Evolutionary conservation across 2,113 vertebrate genomes (phyloP).

Genomic region (Spermophilus dauricus): DNA sequence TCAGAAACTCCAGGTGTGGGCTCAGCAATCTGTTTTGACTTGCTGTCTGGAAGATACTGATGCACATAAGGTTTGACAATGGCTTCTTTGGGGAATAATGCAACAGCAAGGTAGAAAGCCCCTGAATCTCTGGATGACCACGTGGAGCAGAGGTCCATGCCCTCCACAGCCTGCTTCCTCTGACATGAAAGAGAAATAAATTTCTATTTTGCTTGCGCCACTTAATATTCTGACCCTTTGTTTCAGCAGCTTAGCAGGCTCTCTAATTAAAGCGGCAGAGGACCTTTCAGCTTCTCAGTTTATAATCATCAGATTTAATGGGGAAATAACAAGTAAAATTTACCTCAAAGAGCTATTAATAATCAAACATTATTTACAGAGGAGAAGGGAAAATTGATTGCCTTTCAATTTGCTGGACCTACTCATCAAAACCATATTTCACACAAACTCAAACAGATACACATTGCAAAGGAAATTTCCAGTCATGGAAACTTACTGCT

Average conservation of each 20-base stretch:
- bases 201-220: not conserved
- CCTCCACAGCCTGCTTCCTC: not conserved
- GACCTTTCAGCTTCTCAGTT: constrained; percentile 24
- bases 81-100: not conserved
- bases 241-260: not conserved
- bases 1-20: not conserved
- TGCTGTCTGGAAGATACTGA: not conserved
- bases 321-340: constrained; percentile 32
- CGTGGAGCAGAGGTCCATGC: not conserved
- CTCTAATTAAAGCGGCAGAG: not conserved
- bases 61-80: not conserved
- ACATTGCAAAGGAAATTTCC: not conserved
- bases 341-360: constrained; percentile 30
- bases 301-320: constrained; percentile 11
- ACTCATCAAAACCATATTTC: not conserved
- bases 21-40: not conserved
- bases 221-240: not conserved
- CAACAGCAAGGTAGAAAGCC: not conserved
- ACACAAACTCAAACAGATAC: not conserved
- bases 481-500: not conserved
- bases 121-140: not conserved
- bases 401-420: not conserved
- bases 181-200: not conserved
- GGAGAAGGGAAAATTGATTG: not conserved
- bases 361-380: not conserved